phyloP scores from a whole-genome alignment of 2,797 vertebrate genomes.

The Kryptopterus vitreolus region DNA sequence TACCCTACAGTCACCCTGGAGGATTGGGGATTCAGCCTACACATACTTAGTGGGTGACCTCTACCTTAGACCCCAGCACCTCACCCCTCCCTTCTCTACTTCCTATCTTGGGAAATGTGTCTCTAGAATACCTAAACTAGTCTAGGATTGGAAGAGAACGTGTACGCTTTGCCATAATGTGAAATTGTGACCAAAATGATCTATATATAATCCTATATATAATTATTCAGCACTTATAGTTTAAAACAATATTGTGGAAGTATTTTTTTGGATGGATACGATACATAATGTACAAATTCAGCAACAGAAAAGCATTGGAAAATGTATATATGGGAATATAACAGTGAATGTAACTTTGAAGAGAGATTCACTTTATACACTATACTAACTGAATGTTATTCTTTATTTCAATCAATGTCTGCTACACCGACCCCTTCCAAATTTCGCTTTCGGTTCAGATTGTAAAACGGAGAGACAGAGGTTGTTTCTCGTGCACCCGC shows the following conservation, averaged over 20 bases:
- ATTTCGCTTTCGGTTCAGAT: not conserved
- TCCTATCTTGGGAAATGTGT: slow-evolving; percentile 43
- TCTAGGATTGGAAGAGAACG: not conserved
- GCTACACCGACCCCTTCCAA: not conserved
- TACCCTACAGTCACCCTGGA: slow-evolving; percentile 95
- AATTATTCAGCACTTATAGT: too few relatives aligned
- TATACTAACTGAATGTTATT: not conserved
- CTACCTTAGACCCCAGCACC: slow-evolving; percentile 72
- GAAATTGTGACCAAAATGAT: not conserved
- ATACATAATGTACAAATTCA: not conserved
- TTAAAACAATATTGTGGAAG: too few relatives aligned
- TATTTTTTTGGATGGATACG: not conserved
- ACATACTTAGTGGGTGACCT: slow-evolving; percentile 87
- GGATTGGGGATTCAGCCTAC: slow-evolving; percentile 88
- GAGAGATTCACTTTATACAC: too few relatives aligned
- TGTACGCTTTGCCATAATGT: not conserved
- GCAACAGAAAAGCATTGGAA: not conserved
- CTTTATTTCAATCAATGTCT: not conserved
- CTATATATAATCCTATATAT: not conserved
- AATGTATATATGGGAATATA: not conserved
- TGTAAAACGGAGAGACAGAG: not conserved
- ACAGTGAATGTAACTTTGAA: not conserved
- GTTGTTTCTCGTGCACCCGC: slow-evolving; percentile 21
- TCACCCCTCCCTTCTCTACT: slow-evolving; percentile 10
- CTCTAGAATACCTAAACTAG: slow-evolving; percentile 32